Evolutionary conservation across 2,888 invertebrate species (phyloP), one percentile per base, ranked within the genome.

Genomic region (Syrphus vitripennis): DNA sequence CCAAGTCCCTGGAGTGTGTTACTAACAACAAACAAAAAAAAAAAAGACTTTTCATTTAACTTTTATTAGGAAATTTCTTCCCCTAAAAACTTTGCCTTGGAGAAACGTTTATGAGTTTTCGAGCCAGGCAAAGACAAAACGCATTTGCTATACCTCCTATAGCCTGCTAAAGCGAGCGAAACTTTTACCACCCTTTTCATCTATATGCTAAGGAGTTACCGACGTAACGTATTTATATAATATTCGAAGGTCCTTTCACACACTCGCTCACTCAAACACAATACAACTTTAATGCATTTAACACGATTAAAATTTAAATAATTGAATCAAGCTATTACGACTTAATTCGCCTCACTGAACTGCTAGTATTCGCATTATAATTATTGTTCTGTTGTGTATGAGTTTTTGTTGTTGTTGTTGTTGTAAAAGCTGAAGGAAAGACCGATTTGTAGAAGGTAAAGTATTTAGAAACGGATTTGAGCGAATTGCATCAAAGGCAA

Each of bases 301-400:
- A 71, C 57, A 55, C 71, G 70, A 82, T 77, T 77, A 65, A 82
- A 82, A 82, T 77, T 50, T 77, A 48, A 59, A 70, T 71, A 71
- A 77, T 76, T 82, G 40, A 76, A 77, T 82, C 16, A 71, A 71
- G 65, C 65, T 71, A 57, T 76, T 48, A 50, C 57, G 65, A 82
- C 70, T 71, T 82, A 82, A 77, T 77, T 65, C 71, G 65, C 65
- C 71, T 59, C 76, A 67, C 50, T 21, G 48, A 16, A 16, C 29
- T 19, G 34, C 21, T 21, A 37, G 37, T 57, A 29, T 26, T 48
- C 55, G 48, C 71, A 77, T 77, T 70, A 80, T 74, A 34, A 63
- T 53, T 63, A 59, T 67, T 70, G 29, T 63, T 24, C 29, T 31
- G 21, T 3, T 57, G 24, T 26, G 24, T 26, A 6, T 45, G 24